These are phyloP conservation scores for Pyxicephalus adspersus DNA, from an alignment of 2,113 vertebrate species.

Conservation along the genomic window DNA sequence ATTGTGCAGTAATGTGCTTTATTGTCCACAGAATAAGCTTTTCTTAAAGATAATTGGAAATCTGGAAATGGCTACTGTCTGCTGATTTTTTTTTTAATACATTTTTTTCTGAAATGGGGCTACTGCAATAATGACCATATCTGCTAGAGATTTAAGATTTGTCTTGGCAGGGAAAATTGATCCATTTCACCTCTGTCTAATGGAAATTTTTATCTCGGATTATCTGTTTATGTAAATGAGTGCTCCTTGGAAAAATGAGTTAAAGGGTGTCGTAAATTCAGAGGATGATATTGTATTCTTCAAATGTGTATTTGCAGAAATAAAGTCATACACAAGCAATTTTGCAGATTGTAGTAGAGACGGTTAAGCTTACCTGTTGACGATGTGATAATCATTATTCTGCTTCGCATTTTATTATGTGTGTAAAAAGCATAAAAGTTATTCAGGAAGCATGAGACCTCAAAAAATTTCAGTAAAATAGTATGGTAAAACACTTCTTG, in stretches of 20 bases:
- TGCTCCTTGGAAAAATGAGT: conserved; percentile 78
- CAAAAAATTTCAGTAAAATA: too few relatives aligned
- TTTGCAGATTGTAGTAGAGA: background rate
- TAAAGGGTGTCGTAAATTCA: conserved; percentile 91
- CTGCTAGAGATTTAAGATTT: conserved; percentile 98
- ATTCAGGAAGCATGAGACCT: too few relatives aligned
- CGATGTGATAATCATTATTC: background rate
- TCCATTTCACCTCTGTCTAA: conserved; percentile 99
- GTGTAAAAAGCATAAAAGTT: too few relatives aligned
- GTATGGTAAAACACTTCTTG: too few relatives aligned
- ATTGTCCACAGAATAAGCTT: conserved; percentile 99
- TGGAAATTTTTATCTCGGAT: conserved; percentile 99
- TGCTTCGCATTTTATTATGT: too few relatives aligned
- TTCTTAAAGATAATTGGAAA: conserved; percentile 99
- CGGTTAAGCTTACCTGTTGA: background rate
- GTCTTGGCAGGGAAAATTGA: conserved; percentile 99
- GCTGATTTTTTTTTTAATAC: conserved; percentile 83
- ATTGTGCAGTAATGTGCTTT: conserved; percentile 99
- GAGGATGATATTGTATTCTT: conserved; percentile 59
- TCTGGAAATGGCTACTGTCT: conserved; percentile 96
- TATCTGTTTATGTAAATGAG: conserved; percentile 99
- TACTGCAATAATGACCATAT: conserved; percentile 99
- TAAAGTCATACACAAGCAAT: background rate
- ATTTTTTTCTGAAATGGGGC: conserved; percentile 98
- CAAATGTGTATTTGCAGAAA: background rate